phyloP scores from a whole-genome alignment of 2,888 invertebrate species.

The Sesia apiformis region DNA sequence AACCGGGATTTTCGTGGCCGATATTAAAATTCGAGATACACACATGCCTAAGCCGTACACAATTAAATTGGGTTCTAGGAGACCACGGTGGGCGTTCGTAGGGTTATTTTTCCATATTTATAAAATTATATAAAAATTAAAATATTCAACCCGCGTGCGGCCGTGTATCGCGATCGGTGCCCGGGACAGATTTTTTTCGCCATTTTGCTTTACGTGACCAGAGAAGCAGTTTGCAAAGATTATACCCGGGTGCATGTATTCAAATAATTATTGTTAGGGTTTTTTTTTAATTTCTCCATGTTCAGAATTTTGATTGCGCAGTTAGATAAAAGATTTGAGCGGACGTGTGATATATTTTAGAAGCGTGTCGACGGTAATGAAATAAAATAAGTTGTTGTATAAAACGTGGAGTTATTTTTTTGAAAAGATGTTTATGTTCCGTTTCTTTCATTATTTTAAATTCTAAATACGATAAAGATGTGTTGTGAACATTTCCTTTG shows the following conservation, averaged over 20 bases:
- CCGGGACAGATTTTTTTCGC: conserved; percentile 51
- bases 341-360: background rate
- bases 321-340: conserved; percentile 22
- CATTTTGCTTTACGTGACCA: conserved; percentile 62
- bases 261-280: conserved; percentile 54
- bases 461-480: no score
- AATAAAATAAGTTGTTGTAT: background rate
- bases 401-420: no score
- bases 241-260: conserved; percentile 44
- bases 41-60: conserved; percentile 33
- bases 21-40: conserved; percentile 63
- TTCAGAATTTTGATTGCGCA: conserved; percentile 35
- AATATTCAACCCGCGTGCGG: conserved; percentile 60
- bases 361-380: background rate
- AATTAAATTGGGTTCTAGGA: conserved; percentile 43
- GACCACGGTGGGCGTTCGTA: conserved; percentile 25
- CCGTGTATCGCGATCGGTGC: conserved; percentile 68
- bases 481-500: no score
- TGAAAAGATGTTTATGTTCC: no score
- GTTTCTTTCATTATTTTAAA: no score
- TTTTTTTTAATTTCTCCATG: conserved; percentile 31
- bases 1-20: conserved; percentile 11
- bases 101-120: conserved; percentile 54
- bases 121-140: conserved; percentile 58
- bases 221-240: conserved; percentile 49